Base-by-base conservation (phyloP, 2,888 invertebrate genomes). In the Marasmarcha lunaedactyla region DNA sequence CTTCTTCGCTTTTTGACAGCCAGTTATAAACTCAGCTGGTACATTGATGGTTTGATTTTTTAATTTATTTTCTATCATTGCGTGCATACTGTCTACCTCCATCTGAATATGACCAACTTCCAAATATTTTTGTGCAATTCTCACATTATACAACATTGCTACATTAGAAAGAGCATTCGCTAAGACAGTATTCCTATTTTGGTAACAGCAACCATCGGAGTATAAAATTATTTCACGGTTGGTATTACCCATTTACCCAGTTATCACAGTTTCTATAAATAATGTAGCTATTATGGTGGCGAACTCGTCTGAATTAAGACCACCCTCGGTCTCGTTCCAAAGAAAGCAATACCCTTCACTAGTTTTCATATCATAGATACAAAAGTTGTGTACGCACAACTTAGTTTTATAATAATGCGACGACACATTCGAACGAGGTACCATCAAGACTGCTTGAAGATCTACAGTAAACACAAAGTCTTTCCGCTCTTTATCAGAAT, bases 1-100 rank as follows among this genome's bases (percentile, higher is more conserved):
- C 40, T 44, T 44, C 15, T 34, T 40, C 14, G 42, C 46, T 15
- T 37, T 42, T 33, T 37, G 33, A 37, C 40, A 42, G 15, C 42
- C 38, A 13, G 15, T 38, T 20, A 46, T 44, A 15, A 42, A 44
- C 36, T 46, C 46, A 20, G 44, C 44, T 34, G 42, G 46, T 12
- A 42, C 42, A 42, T 46, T 33, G 14, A 40, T 41, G 15, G 30
- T 35, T 42, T 41, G 37, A 37, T 46, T 40, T 34, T 35, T 39
- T 15, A 42, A 20, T 14, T 30, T 20, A 14, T 35, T 37, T 27
- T 43, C 40, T n/a, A 42, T 42, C 35, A 37, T 40, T 13, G 37
- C 37, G 35, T 42, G 42, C 39, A 42, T 42, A 13, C 35, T 35
- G 27, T 41, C 38, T 6, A 35, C 36, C 20, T 41, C 41, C 42